Evolutionary conservation across 2,113 vertebrate species (phyloP).

Genomic region (Mystacornis crossleyi): DNA sequence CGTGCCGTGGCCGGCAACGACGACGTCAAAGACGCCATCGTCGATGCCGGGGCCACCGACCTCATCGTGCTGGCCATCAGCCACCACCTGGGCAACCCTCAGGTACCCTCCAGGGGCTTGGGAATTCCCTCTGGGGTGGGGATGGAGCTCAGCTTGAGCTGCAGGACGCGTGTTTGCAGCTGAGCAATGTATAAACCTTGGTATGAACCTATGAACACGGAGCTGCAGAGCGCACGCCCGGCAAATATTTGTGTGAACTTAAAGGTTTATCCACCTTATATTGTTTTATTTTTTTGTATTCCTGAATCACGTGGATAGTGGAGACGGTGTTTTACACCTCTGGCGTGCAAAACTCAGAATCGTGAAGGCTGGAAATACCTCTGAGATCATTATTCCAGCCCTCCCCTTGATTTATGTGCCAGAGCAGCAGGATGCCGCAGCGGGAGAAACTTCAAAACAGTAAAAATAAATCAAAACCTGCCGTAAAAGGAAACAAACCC

Average conservation of each 20-base stretch:
- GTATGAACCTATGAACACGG: accelerated
- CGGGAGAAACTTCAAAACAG: background rate
- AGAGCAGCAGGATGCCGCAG: background rate
- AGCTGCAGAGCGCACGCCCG: accelerated
- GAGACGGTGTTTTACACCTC: background rate
- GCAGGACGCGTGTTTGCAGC: too few species aligned
- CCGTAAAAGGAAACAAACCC: accelerated
- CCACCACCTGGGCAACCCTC: conserved; percentile 81
- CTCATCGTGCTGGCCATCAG: conserved; percentile 89
- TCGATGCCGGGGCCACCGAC: conserved; percentile 81
- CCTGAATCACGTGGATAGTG: accelerated
- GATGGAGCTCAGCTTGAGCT: background rate
- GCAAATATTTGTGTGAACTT: background rate
- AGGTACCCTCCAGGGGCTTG: conserved; percentile 55
- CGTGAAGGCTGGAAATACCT: background rate
- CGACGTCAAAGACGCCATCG: conserved; percentile 90
- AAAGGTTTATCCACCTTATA: accelerated
- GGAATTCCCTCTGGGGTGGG: background rate
- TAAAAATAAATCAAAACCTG: accelerated
- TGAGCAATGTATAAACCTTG: accelerated
- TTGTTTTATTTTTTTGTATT: background rate
- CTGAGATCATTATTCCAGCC: background rate
- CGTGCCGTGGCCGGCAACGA: conserved; percentile 91
- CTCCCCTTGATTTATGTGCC: accelerated
- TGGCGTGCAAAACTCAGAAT: accelerated